phyloP scores from a whole-genome alignment of 2,888 invertebrate species.

The Seira ritae region DNA sequence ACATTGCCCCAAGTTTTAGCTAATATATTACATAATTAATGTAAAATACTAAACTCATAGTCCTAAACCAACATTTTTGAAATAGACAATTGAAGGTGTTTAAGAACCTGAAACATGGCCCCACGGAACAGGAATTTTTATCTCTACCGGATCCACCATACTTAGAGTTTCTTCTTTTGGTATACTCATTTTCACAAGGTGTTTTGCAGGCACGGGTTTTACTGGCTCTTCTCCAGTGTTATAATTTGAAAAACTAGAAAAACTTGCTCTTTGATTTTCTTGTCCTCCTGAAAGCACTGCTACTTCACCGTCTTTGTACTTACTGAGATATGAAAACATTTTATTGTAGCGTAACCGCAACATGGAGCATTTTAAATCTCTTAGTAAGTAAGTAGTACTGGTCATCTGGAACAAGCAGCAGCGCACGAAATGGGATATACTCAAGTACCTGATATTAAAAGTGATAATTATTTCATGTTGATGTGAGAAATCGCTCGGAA shows the following conservation, averaged over 20 bases:
- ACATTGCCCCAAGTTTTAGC: conserved; percentile 69
- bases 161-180: conserved; percentile 44
- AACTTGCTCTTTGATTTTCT: neutral
- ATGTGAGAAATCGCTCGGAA: no score
- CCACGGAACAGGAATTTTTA: conserved; percentile 68
- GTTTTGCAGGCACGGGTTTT: neutral
- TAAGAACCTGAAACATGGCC: conserved; percentile 67
- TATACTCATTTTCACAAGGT: conserved; percentile 22
- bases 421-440: no score
- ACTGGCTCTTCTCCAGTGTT: no score
- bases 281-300: neutral
- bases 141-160: conserved; percentile 43
- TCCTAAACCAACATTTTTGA: no score
- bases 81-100: neutral
- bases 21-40: conserved; percentile 13
- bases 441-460: no score
- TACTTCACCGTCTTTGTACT: conserved; percentile 33
- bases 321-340: conserved; percentile 35
- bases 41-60: neutral
- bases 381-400: no score
- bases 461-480: no score
- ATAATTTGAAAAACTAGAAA: no score
- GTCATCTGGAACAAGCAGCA: no score
- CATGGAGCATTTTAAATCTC: no score
- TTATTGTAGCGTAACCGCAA: no score